A percentile compares a stretch with the other conserved stretches of the same genome.
Evolutionary conservation across 2,797 vertebrate species (phyloP).

Genomic region (Gymnoscopelus braueri): DNA sequence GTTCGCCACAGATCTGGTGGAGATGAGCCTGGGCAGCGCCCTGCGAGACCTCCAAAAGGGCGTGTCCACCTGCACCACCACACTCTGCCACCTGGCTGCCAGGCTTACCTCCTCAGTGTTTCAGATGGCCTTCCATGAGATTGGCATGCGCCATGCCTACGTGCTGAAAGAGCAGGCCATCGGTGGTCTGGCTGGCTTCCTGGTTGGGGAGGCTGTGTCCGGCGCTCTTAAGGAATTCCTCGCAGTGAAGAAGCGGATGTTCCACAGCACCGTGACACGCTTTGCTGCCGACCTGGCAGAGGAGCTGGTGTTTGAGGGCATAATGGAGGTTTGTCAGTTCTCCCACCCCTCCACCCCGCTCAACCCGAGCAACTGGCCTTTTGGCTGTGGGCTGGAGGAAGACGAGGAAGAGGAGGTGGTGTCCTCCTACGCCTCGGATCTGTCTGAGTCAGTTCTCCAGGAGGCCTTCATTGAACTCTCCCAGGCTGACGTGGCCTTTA

Average conservation of each 20-base stretch:
- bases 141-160: slow-evolving; percentile 89
- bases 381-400: slow-evolving; percentile 74
- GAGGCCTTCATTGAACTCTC: slow-evolving; percentile 98
- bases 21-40: slow-evolving; percentile 93
- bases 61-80: slow-evolving; percentile 92
- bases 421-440: slow-evolving; percentile 92
- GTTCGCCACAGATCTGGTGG: slow-evolving; percentile 93
- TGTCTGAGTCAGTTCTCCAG: slow-evolving; percentile 97
- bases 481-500: slow-evolving; percentile 92
- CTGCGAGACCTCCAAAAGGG: slow-evolving; percentile 96
- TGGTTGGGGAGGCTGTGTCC: slow-evolving; percentile 93
- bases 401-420: slow-evolving; percentile 90
- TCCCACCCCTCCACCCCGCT: slow-evolving; percentile 90
- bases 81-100: slow-evolving; percentile 92
- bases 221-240: slow-evolving; percentile 92
- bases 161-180: slow-evolving; percentile 92
- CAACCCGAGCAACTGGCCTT: slow-evolving; percentile 77
- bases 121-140: slow-evolving; percentile 98
- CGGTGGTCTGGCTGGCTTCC: slow-evolving; percentile 89
- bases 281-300: slow-evolving; percentile 96
- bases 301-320: slow-evolving; percentile 96
- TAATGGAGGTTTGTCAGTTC: slow-evolving; percentile 99
- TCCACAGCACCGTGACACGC: slow-evolving; percentile 88
- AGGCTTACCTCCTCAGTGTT: slow-evolving; percentile 94
- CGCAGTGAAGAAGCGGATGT: slow-evolving; percentile 93